These are phyloP conservation scores for Scomberomorus guttatus DNA, from an alignment of 2,797 vertebrate genomes.

Conservation along the genomic window DNA sequence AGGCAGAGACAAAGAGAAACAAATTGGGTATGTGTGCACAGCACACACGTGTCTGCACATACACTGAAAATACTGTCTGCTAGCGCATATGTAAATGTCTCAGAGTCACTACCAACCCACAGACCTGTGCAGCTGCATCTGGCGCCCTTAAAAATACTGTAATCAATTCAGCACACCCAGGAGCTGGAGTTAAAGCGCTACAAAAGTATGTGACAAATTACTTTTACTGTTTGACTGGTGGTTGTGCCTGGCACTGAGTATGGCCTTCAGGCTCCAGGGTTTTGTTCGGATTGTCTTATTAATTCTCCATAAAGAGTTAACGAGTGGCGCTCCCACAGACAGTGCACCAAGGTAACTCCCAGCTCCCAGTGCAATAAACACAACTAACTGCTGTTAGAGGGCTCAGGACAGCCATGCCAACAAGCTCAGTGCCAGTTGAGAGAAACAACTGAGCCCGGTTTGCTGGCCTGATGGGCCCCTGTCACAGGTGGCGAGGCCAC, in stretches of 20 bases:
- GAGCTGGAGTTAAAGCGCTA: conserved; percentile 47
- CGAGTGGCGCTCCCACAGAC: conserved; percentile 58
- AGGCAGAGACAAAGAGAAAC: neutral
- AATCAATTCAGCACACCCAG: conserved; percentile 49
- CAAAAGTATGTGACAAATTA: conserved; percentile 70
- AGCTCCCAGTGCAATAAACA: conserved; percentile 50
- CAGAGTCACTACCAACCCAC: conserved; percentile 16
- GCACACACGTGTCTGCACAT: conserved; percentile 6
- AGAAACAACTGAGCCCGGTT: conserved; percentile 27
- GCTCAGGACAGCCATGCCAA: conserved; percentile 7
- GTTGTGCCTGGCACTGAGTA: conserved; percentile 39
- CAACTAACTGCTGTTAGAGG: conserved; percentile 42
- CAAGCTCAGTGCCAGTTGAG: conserved; percentile 9
- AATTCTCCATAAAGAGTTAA: conserved; percentile 73
- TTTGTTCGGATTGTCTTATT: conserved; percentile 68
- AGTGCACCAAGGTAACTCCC: conserved; percentile 58
- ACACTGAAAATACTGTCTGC: neutral
- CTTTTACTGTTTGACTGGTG: conserved; percentile 63
- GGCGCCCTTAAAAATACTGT: conserved; percentile 30
- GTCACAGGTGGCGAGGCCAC: conserved; percentile 38
- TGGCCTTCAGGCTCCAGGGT: conserved; percentile 44
- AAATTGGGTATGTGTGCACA: neutral
- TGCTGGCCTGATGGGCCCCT: conserved; percentile 27
- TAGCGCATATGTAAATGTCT: conserved; percentile 33
- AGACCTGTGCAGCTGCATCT: conserved; percentile 51